A percentile compares a stretch with the other conserved stretches of the same genome.
These are phyloP conservation scores for Hydriomena furcata DNA, from an alignment of 2,888 invertebrate genomes.

Conservation along the genomic window DNA sequence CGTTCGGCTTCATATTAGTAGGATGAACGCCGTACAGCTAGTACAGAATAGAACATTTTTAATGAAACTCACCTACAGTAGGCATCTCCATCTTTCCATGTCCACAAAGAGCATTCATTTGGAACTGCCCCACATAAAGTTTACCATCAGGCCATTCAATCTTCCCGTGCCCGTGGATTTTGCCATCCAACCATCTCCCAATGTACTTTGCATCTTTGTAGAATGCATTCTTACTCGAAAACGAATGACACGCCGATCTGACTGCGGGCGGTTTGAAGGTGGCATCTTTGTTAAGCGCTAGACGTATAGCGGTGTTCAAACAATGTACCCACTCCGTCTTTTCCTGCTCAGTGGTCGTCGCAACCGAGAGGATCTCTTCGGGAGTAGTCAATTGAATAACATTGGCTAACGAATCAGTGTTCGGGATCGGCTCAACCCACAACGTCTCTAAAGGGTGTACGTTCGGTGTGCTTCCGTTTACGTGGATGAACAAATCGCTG, in stretches of 20 bases:
- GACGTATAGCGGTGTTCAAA: conserved; percentile 88
- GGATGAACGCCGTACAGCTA: no score
- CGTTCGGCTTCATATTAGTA: no score
- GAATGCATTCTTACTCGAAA: conserved; percentile 86
- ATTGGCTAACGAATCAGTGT: conserved; percentile 85
- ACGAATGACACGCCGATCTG: conserved; percentile 88
- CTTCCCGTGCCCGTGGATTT: conserved; percentile 92
- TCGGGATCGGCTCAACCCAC: conserved; percentile 91
- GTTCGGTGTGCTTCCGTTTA: conserved; percentile 86
- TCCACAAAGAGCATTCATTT: conserved; percentile 88
- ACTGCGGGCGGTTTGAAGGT: conserved; percentile 87
- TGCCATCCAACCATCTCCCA: conserved; percentile 92
- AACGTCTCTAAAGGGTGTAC: conserved; percentile 88
- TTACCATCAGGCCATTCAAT: conserved; percentile 92
- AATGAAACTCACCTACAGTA: conserved; percentile 72
- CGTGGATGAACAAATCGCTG: conserved; percentile 91
- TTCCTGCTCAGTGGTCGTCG: conserved; percentile 86
- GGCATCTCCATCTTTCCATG: conserved; percentile 88
- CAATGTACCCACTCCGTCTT: conserved; percentile 92
- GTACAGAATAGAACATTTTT: no score
- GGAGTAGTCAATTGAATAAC: conserved; percentile 89
- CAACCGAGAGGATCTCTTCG: conserved; percentile 88
- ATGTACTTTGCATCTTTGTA: conserved; percentile 91
- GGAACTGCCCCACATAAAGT: conserved; percentile 91
- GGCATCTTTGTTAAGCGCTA: conserved; percentile 84